phyloP scores from a whole-genome alignment of 2,888 invertebrate species.

The Limnephilus marmoratus region DNA sequence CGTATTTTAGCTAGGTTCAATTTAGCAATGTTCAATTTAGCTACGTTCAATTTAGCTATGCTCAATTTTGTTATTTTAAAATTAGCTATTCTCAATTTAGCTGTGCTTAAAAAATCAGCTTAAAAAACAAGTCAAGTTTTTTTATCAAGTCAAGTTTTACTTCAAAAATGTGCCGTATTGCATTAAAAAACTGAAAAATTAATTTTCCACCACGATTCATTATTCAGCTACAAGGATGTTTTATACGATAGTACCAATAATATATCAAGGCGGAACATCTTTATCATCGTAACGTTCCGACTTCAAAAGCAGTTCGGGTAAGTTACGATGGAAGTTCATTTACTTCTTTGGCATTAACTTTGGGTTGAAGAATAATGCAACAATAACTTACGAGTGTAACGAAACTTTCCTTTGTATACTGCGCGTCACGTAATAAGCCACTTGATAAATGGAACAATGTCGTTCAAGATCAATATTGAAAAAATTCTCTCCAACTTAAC shows the following conservation, averaged over 20 bases:
- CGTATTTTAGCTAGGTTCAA: no score
- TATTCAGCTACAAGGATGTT: background rate
- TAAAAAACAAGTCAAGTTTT: no score
- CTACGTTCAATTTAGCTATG: no score
- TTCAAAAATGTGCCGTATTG: no score
- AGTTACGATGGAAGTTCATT: constrained; percentile 20
- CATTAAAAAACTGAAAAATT: background rate
- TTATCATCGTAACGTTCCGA: constrained; percentile 18
- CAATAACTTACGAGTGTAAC: background rate
- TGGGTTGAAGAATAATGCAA: background rate
- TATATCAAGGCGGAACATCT: background rate
- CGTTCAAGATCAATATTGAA: background rate
- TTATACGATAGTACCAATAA: background rate
- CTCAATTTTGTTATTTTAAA: no score
- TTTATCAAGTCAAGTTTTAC: no score
- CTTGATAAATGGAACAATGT: background rate
- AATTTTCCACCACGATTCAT: background rate
- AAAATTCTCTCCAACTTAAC: background rate
- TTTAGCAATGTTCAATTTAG: no score
- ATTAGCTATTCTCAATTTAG: no score
- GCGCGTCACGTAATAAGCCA: background rate
- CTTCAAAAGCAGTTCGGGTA: constrained; percentile 12
- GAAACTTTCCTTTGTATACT: background rate
- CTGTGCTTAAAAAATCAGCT: no score
- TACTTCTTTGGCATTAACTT: background rate